A percentile compares a stretch with the other conserved stretches of the same genome.
Conservation (phyloP, 2,888 invertebrate species). For the Ornithoptera priamus region DNA sequence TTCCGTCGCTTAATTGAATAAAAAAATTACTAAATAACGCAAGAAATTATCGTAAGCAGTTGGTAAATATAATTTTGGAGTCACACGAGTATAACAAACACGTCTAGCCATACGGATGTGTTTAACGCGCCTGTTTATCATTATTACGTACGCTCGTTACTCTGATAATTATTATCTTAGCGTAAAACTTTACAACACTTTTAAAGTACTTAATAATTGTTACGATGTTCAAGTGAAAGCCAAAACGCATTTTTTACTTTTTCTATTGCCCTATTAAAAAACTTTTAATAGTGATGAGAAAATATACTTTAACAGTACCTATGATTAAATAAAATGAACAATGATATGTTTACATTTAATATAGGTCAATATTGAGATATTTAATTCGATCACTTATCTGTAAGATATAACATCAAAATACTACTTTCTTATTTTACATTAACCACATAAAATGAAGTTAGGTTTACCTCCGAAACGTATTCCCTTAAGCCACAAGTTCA, state of each 20-base stretch:
- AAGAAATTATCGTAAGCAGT: background rate
- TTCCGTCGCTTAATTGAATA: no score
- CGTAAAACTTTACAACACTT: conserved; percentile 16
- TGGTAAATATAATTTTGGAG: background rate
- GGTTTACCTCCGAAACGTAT: conserved; percentile 47
- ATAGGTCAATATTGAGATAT: no score
- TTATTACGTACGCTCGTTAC: conserved; percentile 13
- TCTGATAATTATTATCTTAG: conserved; percentile 21
- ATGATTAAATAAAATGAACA: background rate
- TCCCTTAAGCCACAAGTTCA: conserved; percentile 62
- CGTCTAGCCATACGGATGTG: background rate
- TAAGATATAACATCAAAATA: background rate
- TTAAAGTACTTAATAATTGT: background rate
- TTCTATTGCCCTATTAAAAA: background rate
- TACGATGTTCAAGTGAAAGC: background rate
- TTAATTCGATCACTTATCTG: background rate
- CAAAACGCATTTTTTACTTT: background rate
- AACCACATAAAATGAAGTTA: background rate
- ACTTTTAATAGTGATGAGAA: background rate
- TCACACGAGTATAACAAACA: background rate
- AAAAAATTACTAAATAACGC: background rate
- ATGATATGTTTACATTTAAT: background rate
- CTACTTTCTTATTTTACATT: background rate
- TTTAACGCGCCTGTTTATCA: background rate
- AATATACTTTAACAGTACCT: background rate